phyloP scores from a whole-genome alignment of 2,888 invertebrate genomes.

The Drosophila pseudotalamancana region DNA sequence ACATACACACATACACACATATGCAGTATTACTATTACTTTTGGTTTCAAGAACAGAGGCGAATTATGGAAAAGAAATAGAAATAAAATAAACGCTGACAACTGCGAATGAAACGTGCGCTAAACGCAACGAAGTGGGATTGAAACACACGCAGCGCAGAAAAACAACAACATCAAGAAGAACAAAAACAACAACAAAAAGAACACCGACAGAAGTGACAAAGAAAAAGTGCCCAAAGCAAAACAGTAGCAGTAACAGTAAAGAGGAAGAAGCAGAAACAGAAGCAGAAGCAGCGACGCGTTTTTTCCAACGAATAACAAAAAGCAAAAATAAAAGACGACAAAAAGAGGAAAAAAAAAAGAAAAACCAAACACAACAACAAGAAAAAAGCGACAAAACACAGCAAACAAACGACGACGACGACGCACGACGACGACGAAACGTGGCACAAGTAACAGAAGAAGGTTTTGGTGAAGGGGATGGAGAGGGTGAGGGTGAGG shows the following conservation, averaged over 20 bases:
- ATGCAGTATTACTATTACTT: background rate
- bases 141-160: conserved; percentile 48
- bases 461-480: conserved; percentile 4
- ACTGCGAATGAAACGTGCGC: conserved; percentile 20
- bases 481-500: background rate
- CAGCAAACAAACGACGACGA: conserved; percentile 22
- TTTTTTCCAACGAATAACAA: conserved; percentile 6
- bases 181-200: background rate
- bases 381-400: conserved; percentile 11
- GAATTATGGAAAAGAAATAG: conserved; percentile 12
- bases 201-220: conserved; percentile 2
- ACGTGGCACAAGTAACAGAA: conserved; percentile 24
- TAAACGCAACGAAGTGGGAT: conserved; percentile 26
- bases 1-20: background rate
- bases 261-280: conserved; percentile 19
- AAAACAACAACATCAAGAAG: conserved; percentile 7
- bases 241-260: conserved; percentile 26
- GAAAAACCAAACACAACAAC: conserved; percentile 11
- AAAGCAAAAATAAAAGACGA: background rate
- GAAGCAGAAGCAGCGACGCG: conserved; percentile 9
- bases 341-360: conserved; percentile 7
- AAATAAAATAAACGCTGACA: conserved; percentile 8
- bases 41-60: background rate
- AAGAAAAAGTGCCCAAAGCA: conserved; percentile 44
- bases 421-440: conserved; percentile 27